These are phyloP conservation scores for Phyllotreta cruciferae DNA, from an alignment of 2,888 invertebrate genomes.

Conservation along the genomic window DNA sequence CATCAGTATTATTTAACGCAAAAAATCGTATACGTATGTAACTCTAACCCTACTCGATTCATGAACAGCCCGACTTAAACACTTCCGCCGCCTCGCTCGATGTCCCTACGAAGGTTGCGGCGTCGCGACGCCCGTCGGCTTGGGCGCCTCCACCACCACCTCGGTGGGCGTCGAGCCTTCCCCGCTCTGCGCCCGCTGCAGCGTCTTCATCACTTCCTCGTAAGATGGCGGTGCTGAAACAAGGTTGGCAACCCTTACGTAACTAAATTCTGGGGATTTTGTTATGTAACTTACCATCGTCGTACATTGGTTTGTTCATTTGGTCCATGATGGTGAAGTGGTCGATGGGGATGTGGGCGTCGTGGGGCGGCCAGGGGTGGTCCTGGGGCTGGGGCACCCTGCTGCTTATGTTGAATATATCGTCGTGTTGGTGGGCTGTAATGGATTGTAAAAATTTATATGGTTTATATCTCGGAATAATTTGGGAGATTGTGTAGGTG, in stretches of 20 bases:
- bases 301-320: slow-evolving; percentile 46
- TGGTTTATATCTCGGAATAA: too few species aligned
- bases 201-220: slow-evolving; percentile 48
- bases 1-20: too few species aligned
- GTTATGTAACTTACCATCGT: slow-evolving; percentile 48
- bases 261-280: too few species aligned
- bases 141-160: slow-evolving; percentile 27
- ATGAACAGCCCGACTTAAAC: too few species aligned
- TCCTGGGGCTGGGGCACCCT: slow-evolving; percentile 43
- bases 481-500: too few species aligned
- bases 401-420: slow-evolving; percentile 48
- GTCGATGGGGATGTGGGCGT: slow-evolving; percentile 45
- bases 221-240: slow-evolving; percentile 49
- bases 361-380: slow-evolving; percentile 41
- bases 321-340: slow-evolving; percentile 44
- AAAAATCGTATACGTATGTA: too few species aligned
- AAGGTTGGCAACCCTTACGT: slow-evolving; percentile 8
- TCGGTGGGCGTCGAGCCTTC: slow-evolving; percentile 29
- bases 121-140: slow-evolving; percentile 6
- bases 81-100: too few species aligned
- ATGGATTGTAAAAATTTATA: too few species aligned
- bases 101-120: background rate
- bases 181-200: slow-evolving; percentile 33
- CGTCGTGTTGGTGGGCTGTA: slow-evolving; percentile 49
- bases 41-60: too few species aligned